Evolutionary conservation across 2,797 vertebrate species (phyloP), one percentile per base, ranked within the genome.

Genomic region (Microchirus variegatus): DNA sequence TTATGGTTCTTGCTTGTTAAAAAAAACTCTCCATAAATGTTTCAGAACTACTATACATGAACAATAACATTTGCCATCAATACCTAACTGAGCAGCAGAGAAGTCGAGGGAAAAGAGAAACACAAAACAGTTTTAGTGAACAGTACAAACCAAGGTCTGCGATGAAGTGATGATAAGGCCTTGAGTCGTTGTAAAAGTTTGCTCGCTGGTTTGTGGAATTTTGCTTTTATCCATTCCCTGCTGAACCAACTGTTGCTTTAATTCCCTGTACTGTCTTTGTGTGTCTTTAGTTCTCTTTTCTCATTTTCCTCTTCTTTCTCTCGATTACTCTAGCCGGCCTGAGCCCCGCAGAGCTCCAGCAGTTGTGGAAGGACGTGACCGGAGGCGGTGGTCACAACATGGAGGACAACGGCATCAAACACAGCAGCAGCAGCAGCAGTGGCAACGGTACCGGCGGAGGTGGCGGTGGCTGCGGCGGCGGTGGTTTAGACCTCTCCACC

Each of bases 351-450:
- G 97, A 99, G 91, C 96, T 99, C 85, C 97, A 99, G 92, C 97
- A 99, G 92, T 88, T 99, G 82, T 99, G 97, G 97, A 99, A 99
- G 91, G 97, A 99, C 73, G 97, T 98, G 89, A 97, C 97, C 82
- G 84, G 89, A 43, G 82, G 73, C 9, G 44, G 44, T n/a, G 91
- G 95, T 71, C 97, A 99, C 85, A 87, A 80, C 88, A 94, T 98
- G 95, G 97, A 99, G 93, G 96, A 99, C 93, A 98, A 96, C 79
- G 94, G 95, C 90, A 93, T 97, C 90, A 99, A 99, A 92, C 96
- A 99, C 84, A 94, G 92, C 91, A 17, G 92, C 84, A 94, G 92
- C 91, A 17, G 92, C 91, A 17, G 6, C 38, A 9, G 52, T n/a
- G 38, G 38, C 38, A 15, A 10, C 12, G 31, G 22, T 65, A 53